Percentiles rank a stretch among this genome's conserved stretches.
phyloP scores from a whole-genome alignment of 2,888 invertebrate species.

The Artemia sp. region DNA sequence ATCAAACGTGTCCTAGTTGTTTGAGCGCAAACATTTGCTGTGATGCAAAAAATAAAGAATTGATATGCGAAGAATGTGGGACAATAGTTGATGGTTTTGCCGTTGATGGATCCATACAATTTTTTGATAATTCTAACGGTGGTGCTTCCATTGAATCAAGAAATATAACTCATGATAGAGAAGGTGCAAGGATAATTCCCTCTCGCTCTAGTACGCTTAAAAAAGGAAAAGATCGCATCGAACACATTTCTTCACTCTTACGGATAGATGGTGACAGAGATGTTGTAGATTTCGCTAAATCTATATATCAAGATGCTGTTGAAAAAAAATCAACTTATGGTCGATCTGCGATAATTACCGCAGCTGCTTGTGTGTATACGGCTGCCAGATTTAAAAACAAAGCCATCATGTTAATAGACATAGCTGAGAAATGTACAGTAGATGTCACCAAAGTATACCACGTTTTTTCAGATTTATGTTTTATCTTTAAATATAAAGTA shows the following conservation, averaged over 20 bases:
- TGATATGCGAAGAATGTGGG: slow-evolving; percentile 12
- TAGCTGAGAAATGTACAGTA: neutral
- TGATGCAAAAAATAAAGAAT: slow-evolving; percentile 10
- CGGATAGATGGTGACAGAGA: neutral
- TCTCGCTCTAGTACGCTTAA: too few relatives aligned
- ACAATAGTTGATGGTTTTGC: neutral
- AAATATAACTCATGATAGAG: neutral
- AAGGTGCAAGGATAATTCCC: neutral
- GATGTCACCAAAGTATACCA: slow-evolving; percentile 4
- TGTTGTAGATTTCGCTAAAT: slow-evolving; percentile 12
- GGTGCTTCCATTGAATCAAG: neutral
- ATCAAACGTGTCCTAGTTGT: neutral
- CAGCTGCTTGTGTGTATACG: neutral
- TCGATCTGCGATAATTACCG: neutral
- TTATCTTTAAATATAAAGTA: neutral
- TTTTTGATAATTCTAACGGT: neutral
- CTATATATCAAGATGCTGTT: slow-evolving; percentile 3
- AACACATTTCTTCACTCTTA: neutral
- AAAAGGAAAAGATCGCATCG: neutral
- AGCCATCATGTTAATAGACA: neutral
- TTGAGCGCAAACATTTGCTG: neutral
- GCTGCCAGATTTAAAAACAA: neutral
- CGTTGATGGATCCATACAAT: neutral
- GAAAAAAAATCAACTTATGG: neutral
- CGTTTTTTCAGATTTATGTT: neutral